phyloP scores from a whole-genome alignment of 2,888 invertebrate species.

The Lepidocyrtinus sp. region DNA sequence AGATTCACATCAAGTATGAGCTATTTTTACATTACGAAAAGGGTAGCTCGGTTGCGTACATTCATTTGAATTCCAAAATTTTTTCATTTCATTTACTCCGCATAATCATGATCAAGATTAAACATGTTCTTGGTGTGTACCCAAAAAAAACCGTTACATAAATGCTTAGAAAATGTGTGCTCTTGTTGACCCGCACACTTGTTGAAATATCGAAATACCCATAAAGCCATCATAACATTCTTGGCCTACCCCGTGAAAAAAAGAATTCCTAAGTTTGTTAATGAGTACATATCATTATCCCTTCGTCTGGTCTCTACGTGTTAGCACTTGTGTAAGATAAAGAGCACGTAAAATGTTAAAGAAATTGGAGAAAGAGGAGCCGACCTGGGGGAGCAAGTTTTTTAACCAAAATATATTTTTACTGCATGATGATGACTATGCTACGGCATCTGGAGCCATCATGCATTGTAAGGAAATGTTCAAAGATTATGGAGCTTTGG shows the following conservation, averaged over 20 bases:
- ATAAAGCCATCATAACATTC: too few relatives aligned
- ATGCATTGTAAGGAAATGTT: neutral
- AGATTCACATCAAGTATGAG: too few relatives aligned
- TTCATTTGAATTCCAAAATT: too few relatives aligned
- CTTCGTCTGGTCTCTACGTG: neutral
- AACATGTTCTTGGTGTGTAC: too few relatives aligned
- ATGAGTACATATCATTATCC: constrained; percentile 27
- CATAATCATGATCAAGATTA: too few relatives aligned
- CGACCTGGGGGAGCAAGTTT: constrained; percentile 44
- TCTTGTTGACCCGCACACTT: too few relatives aligned
- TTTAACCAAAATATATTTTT: neutral
- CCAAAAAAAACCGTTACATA: too few relatives aligned
- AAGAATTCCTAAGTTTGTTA: constrained; percentile 29
- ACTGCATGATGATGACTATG: neutral
- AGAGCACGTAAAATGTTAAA: neutral
- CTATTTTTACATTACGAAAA: too few relatives aligned
- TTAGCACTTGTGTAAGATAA: constrained; percentile 11
- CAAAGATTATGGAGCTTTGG: neutral
- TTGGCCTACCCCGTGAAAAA: constrained; percentile 13
- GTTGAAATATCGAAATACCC: constrained; percentile 13
- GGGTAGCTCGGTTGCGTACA: too few relatives aligned
- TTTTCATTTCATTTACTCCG: too few relatives aligned
- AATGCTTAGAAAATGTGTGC: too few relatives aligned
- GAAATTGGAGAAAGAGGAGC: constrained; percentile 33
- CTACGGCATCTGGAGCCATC: constrained; percentile 40